Base-by-base conservation (phyloP, 2,113 vertebrate species). In the Ranitomeya imitator region DNA sequence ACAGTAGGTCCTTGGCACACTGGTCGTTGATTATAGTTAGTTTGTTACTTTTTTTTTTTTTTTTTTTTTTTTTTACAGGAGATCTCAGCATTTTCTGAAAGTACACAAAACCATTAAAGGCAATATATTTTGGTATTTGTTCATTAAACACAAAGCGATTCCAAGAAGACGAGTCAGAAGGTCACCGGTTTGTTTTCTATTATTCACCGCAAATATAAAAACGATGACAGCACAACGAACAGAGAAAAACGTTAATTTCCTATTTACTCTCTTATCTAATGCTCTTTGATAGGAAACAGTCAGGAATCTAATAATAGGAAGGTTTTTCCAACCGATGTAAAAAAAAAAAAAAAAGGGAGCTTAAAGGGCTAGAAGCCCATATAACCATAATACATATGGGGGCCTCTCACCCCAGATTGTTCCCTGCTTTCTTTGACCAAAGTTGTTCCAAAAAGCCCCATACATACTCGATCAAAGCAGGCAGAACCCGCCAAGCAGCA, bases 171-270 rank as follows among this genome's bases (percentile, higher is more conserved):
- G 26, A 71, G 45, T 84, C 21, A 84, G 45, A 7, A 65, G 37
- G 65, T 69, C 65, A 54, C 37, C 2, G 6, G 21, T 3, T 54
- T 54, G 52, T 55, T 55, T 23, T 55, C 21, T 55, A 71, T 54
- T 71, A 15, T 37, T 84, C 63, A 84, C 51, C 63, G 14, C 82
- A 84, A 84, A 21, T 18, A 60, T 19, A 81, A 81, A 81, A 60
- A 79, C 2, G 11, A 60, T 60, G 21, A 60, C 59, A 31, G 78
- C 19, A 31, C 23, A 80, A 18, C 31, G n/a, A 59, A 16, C 54
- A 31, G 57, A 13, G 54, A 80, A 81, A 80, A 10, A 59, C 23
- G 78, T 45, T 52, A 55, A 16, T 84, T 55, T 67, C 51, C 45
- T 23, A 23, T 51, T 84, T 23, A 21, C 6, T 5, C 7, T 69